Base-by-base conservation (phyloP, 2,888 invertebrate species). In the Folsomia candida region DNA sequence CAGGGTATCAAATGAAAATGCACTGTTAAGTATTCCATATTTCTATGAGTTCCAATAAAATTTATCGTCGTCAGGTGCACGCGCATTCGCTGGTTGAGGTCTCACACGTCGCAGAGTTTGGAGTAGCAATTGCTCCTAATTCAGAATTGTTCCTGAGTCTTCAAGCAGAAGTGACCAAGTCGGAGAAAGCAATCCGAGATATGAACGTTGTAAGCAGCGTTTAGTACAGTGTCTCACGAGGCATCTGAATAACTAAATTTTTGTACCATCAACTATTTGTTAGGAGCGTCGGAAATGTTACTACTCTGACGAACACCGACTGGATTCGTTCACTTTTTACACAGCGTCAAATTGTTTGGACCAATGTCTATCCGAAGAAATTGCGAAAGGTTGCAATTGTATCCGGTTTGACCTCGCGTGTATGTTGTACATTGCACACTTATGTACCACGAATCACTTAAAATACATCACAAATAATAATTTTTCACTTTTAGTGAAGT, bases 101-200 rank as follows among this genome's bases (percentile, higher is more conserved):
- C 4, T 29, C 62, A 3, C 28, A 29, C 4, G 37, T 62, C 28
- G 24, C 14, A 9, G 62, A 62, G 3, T 62, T 62, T 22, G 62
- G 62, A 3, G 27, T 62, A 2, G 62, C 29, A 27, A n/a, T 62
- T 27, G 29, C 6, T 28, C 28, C 62, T 9, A 22, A 29, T n/a
- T 2, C 22, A 3, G 62, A 62, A 62, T 9, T 62, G n/a, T 29
- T 62, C 62, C 27, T 62, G n/a, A 62, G 24, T 20, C 18, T 29
- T 6, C 37, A 29, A 29, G 6, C 62, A 20, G 62, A 62, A 18
- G 4, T 62, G 3, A 62, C 62, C 2, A 20, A 27, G 3, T 27
- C 62, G 4, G 62, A 62, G 3, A 4, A 60, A 6, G 26, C 6
- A 20, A 60, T 60, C 25, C 4, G 25, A 60, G 3, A 2, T 26